These are phyloP conservation scores for Gobiocypris rarus DNA, from an alignment of 2,113 vertebrate species.

Conservation along the genomic window DNA sequence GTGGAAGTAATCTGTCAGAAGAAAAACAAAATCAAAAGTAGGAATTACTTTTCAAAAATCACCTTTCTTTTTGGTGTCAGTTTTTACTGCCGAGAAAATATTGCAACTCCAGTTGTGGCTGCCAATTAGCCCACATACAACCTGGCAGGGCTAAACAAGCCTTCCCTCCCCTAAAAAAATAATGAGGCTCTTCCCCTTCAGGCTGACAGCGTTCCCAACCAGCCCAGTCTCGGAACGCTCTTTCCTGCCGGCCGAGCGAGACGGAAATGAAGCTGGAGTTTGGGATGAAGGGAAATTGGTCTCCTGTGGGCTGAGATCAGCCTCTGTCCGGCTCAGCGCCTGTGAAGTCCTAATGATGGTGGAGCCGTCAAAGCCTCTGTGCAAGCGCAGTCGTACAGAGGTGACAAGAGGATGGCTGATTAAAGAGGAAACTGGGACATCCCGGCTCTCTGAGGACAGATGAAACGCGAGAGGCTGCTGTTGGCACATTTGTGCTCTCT, in stretches of 20 bases:
- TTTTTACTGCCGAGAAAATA: conserved; percentile 21
- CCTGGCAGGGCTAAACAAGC: conserved; percentile 52
- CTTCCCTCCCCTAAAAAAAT: conserved; percentile 46
- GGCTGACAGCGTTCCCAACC: conserved; percentile 45
- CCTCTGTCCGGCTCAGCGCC: conserved; percentile 36
- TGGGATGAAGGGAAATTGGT: conserved; percentile 54
- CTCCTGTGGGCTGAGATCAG: conserved; percentile 43
- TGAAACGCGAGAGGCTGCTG: conserved; percentile 23
- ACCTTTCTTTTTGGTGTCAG: conserved; percentile 19
- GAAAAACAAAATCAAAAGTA: conserved; percentile 18
- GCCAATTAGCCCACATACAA: conserved; percentile 53
- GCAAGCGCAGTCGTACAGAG: conserved; percentile 41
- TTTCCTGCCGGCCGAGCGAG: conserved; percentile 46
- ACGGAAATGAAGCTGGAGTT: conserved; percentile 32
- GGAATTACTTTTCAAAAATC: background rate
- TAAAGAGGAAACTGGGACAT: conserved; percentile 43
- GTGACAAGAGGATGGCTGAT: conserved; percentile 46
- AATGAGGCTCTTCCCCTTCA: conserved; percentile 54
- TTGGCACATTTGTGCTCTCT: conserved; percentile 30
- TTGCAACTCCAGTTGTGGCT: conserved; percentile 19
- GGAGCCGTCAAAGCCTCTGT: conserved; percentile 38
- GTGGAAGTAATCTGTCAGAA: conserved; percentile 9
- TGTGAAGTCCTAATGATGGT: conserved; percentile 49
- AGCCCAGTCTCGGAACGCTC: conserved; percentile 26
- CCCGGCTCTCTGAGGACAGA: background rate